Base-by-base conservation (phyloP, 2,113 vertebrate species). In the Onychostruthus taczanowskii region DNA sequence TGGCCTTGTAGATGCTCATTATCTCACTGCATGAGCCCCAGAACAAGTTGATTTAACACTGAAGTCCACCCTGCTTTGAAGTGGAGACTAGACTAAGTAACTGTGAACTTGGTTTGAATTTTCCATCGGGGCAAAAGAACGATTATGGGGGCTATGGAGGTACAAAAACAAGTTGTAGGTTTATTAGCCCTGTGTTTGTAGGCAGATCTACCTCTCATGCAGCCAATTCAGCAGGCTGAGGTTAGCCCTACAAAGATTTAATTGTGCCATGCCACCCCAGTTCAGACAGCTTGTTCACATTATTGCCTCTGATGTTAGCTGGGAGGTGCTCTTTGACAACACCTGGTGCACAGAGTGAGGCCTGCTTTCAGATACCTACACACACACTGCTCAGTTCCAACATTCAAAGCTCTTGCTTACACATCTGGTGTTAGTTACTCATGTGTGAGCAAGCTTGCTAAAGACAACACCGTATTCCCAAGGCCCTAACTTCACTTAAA, bases 251-350 rank as follows among this genome's bases (percentile, higher is more conserved):
- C 88, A 95, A 94, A 64, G 66, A 85, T 91, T 96, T 87, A 72
- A 96, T 82, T 89, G 74, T 76, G 72, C 82, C 88, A 15, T 22
- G 37, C 61, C 21, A 3, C 72, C 31, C 50, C 74, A 72, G 4
- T 31, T 80, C 84, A 44, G 74, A 69, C 56, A 37, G 77, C 88
- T 95, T 93, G 37, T 92, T 97, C 94, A 73, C 88, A 86, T 91
- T 89, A 92, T 88, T 92, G 87, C 81, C 73, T 96, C 94, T 80
- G 84, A 93, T 20, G n/a, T 84, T 62, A 49, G 89, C 3, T 59
- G 74, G 91, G 91, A 92, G 74, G 86, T 84, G 52, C 72, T 85
- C 84, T 96, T 95, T 74, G 56, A 84, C 76, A 75, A 39, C 78
- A 91, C 89, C 90, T 94, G 80, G 87, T 84, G 87, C 22, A 10